These are phyloP conservation scores for Hoplodrina ambigua DNA, from an alignment of 2,888 invertebrate genomes.

Conservation along the genomic window DNA sequence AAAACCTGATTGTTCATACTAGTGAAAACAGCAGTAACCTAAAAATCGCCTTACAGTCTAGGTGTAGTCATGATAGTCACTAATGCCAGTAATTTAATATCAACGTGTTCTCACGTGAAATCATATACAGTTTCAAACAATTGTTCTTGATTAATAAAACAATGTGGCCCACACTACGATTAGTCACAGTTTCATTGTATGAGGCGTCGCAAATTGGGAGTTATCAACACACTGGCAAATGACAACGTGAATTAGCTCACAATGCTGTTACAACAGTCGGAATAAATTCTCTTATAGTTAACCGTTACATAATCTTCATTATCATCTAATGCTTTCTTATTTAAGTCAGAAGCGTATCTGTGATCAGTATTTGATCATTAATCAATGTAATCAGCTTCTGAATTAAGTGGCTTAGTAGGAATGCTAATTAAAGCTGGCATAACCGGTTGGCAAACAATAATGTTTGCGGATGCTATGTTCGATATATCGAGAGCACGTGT, in stretches of 20 bases:
- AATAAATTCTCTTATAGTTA: constrained; percentile 33
- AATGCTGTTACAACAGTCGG: constrained; percentile 43
- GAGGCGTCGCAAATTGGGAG: constrained; percentile 69
- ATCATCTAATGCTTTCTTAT: constrained; percentile 32
- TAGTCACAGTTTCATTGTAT: constrained; percentile 69
- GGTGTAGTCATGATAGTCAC: constrained; percentile 37
- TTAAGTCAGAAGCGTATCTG: constrained; percentile 15
- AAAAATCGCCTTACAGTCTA: neutral
- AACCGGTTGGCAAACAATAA: constrained; percentile 67
- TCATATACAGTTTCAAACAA: constrained; percentile 70
- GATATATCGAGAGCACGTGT: constrained; percentile 71
- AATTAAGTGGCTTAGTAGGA: constrained; percentile 61
- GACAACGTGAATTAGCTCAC: constrained; percentile 53
- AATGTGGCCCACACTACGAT: constrained; percentile 75
- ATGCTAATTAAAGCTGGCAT: constrained; percentile 60
- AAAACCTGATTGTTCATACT: neutral
- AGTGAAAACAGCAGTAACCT: neutral
- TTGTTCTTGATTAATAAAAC: constrained; percentile 79
- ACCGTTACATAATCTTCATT: constrained; percentile 44
- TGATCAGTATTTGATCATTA: constrained; percentile 48
- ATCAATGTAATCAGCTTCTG: constrained; percentile 47
- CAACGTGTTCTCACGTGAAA: constrained; percentile 70
- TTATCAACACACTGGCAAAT: constrained; percentile 66
- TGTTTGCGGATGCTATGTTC: constrained; percentile 70
- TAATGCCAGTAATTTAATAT: constrained; percentile 61